Conservation (phyloP, 2,888 invertebrate species). For the Nowickia ferox region DNA sequence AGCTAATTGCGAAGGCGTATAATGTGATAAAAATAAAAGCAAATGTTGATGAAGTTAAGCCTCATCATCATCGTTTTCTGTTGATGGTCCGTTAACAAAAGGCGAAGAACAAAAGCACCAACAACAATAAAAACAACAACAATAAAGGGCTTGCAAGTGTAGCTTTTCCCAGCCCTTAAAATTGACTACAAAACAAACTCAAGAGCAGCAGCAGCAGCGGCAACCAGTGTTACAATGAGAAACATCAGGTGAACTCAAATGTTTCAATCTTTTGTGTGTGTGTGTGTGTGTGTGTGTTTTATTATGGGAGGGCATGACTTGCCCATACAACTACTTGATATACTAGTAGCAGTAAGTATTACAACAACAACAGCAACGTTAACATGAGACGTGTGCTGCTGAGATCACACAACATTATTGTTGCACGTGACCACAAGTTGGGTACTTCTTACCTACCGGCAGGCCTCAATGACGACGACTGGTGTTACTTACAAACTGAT, state of each 20-base stretch:
- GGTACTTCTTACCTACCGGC: slow-evolving; percentile 20
- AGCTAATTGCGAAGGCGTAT: slow-evolving; percentile 69
- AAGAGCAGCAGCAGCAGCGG: slow-evolving; percentile 30
- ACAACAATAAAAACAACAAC: slow-evolving; percentile 13
- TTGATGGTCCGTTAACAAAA: slow-evolving; percentile 41
- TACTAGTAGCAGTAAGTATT: slow-evolving; percentile 28
- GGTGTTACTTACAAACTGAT: slow-evolving; percentile 72
- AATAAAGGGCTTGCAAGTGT: slow-evolving; percentile 57
- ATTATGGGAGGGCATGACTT: slow-evolving; percentile 65
- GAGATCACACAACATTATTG: slow-evolving; percentile 72
- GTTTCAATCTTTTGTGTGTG: slow-evolving; percentile 30
- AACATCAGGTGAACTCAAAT: slow-evolving; percentile 73
- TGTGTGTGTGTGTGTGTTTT: slow-evolving; percentile 11
- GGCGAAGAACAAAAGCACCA: neutral
- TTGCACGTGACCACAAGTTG: slow-evolving; percentile 73
- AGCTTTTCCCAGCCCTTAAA: slow-evolving; percentile 66
- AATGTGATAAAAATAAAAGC: slow-evolving; percentile 62
- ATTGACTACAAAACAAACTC: slow-evolving; percentile 23
- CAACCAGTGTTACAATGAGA: slow-evolving; percentile 70
- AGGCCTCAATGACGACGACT: slow-evolving; percentile 52
- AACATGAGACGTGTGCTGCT: slow-evolving; percentile 66
- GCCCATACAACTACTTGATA: slow-evolving; percentile 28
- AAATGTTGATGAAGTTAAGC: slow-evolving; percentile 63
- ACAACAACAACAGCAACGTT: slow-evolving; percentile 7
- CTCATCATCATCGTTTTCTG: slow-evolving; percentile 47